Percentiles rank a stretch among this genome's conserved stretches.
phyloP scores from a whole-genome alignment of 2,797 vertebrate genomes.

The Cyclopterus lumpus region DNA sequence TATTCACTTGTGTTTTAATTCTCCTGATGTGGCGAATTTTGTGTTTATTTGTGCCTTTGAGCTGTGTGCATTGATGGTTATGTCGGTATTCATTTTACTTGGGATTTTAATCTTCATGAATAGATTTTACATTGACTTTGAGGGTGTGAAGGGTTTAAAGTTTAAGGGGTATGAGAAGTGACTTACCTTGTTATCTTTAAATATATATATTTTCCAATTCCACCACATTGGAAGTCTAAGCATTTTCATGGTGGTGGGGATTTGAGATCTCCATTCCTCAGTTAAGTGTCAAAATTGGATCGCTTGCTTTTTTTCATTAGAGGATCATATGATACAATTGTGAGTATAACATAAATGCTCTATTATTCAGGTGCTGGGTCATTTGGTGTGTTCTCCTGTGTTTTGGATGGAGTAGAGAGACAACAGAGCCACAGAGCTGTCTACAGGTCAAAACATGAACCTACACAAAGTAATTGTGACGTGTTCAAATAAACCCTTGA shows the following conservation, averaged over 20 bases:
- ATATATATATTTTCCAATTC: neutral
- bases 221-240: neutral
- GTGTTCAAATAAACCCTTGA: neutral
- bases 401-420: slow-evolving; percentile 92
- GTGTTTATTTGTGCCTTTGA: no score
- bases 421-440: slow-evolving; percentile 95
- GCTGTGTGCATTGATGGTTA: neutral
- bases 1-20: no score
- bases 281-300: neutral
- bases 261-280: neutral
- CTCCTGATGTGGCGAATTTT: no score
- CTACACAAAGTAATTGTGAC: neutral
- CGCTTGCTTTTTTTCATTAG: neutral
- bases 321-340: neutral
- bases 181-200: neutral
- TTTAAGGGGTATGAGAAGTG: no score
- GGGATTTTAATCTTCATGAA: neutral
- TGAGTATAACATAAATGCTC: slow-evolving; percentile 19
- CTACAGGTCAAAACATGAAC: slow-evolving; percentile 87
- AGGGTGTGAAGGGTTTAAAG: no score
- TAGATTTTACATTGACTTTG: no score
- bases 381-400: slow-evolving; percentile 95
- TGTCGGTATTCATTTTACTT: neutral
- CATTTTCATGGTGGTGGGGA: neutral
- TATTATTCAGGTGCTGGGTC: slow-evolving; percentile 88